Evolutionary conservation across 1,140 invertebrate genomes (phyloP).

Genomic region (Zaprionus vittiger): DNA sequence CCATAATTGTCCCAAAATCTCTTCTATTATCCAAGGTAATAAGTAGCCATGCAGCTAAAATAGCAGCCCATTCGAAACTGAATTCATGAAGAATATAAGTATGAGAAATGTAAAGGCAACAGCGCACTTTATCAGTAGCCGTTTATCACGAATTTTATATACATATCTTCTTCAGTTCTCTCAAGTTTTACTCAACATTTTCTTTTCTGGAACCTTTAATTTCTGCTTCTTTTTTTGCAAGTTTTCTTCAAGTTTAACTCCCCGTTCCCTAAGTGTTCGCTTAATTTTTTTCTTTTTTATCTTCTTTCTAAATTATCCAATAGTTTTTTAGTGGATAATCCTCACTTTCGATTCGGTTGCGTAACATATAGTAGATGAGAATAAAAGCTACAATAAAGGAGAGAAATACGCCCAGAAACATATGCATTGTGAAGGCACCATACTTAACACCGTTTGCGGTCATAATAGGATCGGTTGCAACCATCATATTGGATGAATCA

Average conservation of each 20-base stretch:
- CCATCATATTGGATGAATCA: slow-evolving; percentile 94
- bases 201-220: slow-evolving; percentile 87
- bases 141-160: slow-evolving; percentile 86
- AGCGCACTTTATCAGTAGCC: slow-evolving; percentile 87
- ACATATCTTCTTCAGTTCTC: slow-evolving; percentile 24
- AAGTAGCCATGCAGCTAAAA: slow-evolving; percentile 88
- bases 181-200: slow-evolving; percentile 65
- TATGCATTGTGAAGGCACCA: slow-evolving; percentile 90
- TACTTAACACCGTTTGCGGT: slow-evolving; percentile 89
- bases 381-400: slow-evolving; percentile 88
- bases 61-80: slow-evolving; percentile 90
- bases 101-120: slow-evolving; percentile 87
- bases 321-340: background rate
- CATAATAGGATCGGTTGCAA: slow-evolving; percentile 90
- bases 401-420: slow-evolving; percentile 89
- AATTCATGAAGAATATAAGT: slow-evolving; percentile 88
- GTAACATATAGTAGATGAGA: slow-evolving; percentile 89
- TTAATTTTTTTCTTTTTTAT: slow-evolving; percentile 75
- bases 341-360: slow-evolving; percentile 86
- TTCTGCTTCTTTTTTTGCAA: slow-evolving; percentile 86
- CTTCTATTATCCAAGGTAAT: slow-evolving; percentile 86
- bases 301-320: slow-evolving; percentile 9
- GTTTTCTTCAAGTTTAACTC: slow-evolving; percentile 83
- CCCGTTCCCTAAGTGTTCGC: slow-evolving; percentile 85
- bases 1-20: slow-evolving; percentile 89